A percentile compares a stretch with the other conserved stretches of the same genome.
phyloP scores from a whole-genome alignment of 1,140 invertebrate genomes.

The Scylla paramamosain region DNA sequence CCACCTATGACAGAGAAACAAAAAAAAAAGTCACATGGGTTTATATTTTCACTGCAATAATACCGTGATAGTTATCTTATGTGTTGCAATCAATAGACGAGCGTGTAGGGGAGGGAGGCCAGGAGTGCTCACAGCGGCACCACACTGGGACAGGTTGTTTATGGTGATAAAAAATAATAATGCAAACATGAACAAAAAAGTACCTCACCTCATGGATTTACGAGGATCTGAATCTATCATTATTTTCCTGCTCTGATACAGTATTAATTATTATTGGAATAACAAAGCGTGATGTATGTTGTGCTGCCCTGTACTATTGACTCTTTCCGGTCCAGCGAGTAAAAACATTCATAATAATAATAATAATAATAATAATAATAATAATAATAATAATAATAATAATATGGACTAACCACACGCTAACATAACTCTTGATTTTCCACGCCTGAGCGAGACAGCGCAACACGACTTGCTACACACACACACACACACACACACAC shows the following conservation, averaged over 20 bases:
- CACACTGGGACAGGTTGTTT: not conserved
- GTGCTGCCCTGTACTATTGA: not conserved
- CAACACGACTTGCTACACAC: not conserved
- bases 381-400: conserved; percentile 26
- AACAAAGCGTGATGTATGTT: not conserved
- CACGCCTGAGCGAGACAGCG: not conserved
- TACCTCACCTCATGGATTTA: not conserved
- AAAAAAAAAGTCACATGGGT: not conserved
- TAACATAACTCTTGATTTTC: not conserved
- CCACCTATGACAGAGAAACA: not conserved
- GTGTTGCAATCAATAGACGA: not conserved
- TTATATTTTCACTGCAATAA: not conserved
- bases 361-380: conserved; percentile 16
- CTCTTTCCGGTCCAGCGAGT: not conserved
- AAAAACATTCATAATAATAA: not conserved
- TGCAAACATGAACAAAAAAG: not conserved
- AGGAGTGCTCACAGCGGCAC: not conserved
- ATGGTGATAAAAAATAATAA: not conserved
- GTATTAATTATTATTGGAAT: conserved; percentile 5
- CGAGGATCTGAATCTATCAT: conserved; percentile 13
- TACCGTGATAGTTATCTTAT: not conserved
- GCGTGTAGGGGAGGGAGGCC: not conserved
- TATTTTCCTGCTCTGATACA: not conserved
- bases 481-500: too few relatives aligned
- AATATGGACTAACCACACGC: not conserved